These are phyloP conservation scores for Acanthurus lineatus DNA, from an alignment of 2,797 vertebrate genomes.

Conservation along the genomic window DNA sequence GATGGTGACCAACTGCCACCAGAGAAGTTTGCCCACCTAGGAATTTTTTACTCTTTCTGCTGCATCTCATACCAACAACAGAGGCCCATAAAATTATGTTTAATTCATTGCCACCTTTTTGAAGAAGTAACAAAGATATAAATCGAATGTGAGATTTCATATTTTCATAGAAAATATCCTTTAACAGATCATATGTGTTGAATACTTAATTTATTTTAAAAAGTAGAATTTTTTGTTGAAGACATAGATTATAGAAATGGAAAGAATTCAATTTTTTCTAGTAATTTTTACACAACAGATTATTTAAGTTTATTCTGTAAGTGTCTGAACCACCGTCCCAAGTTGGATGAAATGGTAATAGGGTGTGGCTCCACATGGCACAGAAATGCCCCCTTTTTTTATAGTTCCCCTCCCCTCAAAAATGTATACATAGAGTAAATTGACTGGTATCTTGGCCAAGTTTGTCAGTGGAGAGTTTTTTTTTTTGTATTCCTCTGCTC, in stretches of 20 bases:
- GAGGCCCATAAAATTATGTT: not conserved
- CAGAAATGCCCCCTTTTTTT: too few species aligned
- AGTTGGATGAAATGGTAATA: not conserved
- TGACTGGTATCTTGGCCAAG: too few species aligned
- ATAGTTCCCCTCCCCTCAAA: too few species aligned
- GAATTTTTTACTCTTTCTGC: slow-evolving; percentile 45
- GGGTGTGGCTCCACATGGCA: too few species aligned
- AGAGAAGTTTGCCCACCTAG: slow-evolving; percentile 56
- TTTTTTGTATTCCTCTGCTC: too few species aligned
- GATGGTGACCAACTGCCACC: slow-evolving; percentile 48
- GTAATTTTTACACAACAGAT: too few species aligned
- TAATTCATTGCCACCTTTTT: not conserved
- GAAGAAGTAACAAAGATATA: slow-evolving; percentile 1
- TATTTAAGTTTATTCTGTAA: too few species aligned
- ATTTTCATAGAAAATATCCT: slow-evolving; percentile 5
- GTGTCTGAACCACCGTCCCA: too few species aligned
- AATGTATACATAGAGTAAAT: too few species aligned
- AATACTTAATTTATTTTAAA: too few species aligned
- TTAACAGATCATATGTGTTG: not conserved
- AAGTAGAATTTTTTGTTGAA: not conserved
- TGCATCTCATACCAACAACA: slow-evolving; percentile 26
- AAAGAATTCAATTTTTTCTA: not conserved
- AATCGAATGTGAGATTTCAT: slow-evolving; percentile 9
- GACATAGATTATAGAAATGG: not conserved
- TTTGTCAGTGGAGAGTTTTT: too few species aligned